phyloP scores from a whole-genome alignment of 2,888 invertebrate species.

The Idaea dimidiata region DNA sequence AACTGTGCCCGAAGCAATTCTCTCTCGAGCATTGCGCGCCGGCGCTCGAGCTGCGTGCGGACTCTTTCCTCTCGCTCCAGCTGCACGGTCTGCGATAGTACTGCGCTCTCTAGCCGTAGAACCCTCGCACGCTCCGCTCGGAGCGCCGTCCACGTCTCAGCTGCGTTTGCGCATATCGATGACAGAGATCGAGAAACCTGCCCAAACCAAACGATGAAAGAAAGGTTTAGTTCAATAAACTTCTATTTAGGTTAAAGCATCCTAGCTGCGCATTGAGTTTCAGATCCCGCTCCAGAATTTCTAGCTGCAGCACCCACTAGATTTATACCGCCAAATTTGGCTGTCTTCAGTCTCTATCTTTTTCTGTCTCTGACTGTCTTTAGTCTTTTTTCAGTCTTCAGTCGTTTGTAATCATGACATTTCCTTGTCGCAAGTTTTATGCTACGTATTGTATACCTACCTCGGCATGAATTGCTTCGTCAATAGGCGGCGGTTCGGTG shows the following conservation, averaged over 20 bases:
- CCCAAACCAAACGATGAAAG: neutral
- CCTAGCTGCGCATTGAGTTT: no score
- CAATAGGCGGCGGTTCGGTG: slow-evolving; percentile 39
- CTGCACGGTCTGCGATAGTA: slow-evolving; percentile 62
- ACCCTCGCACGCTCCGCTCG: slow-evolving; percentile 65
- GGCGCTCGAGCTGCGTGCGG: slow-evolving; percentile 65
- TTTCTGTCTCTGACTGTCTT: no score
- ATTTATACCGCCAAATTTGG: no score
- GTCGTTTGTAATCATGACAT: no score
- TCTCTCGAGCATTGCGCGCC: slow-evolving; percentile 58
- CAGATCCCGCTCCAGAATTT: no score
- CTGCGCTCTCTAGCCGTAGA: slow-evolving; percentile 61
- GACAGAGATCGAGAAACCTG: slow-evolving; percentile 61
- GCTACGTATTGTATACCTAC: slow-evolving; percentile 32
- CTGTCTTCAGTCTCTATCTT: no score
- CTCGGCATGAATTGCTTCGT: slow-evolving; percentile 41
- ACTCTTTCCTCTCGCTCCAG: slow-evolving; percentile 63
- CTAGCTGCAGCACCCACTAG: no score
- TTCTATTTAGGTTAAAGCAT: no score
- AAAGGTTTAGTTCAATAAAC: neutral
- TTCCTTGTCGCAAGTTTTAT: neutral
- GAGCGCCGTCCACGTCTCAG: slow-evolving; percentile 66
- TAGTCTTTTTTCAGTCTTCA: no score
- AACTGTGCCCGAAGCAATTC: slow-evolving; percentile 50
- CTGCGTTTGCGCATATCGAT: slow-evolving; percentile 54